A percentile compares a stretch with the other conserved stretches of the same genome.
phyloP scores from a whole-genome alignment of 92 coral and sea anemone genomes.

The Epizoanthus stellaris region DNA sequence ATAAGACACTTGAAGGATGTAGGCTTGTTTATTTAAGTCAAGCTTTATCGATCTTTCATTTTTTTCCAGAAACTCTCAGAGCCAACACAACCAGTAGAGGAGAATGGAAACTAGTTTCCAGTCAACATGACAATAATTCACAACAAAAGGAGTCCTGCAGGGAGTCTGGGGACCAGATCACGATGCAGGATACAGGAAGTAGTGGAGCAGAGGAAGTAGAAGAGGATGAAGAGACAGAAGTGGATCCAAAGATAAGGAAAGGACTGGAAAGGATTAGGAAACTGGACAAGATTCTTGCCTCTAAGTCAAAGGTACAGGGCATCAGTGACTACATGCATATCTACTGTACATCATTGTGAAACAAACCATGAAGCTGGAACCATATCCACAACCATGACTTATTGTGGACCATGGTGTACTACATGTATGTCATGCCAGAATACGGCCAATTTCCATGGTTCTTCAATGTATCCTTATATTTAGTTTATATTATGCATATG shows the following conservation, averaged over 20 bases:
- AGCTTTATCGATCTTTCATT: no score
- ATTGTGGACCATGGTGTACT: no score
- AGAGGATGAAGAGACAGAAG: conserved; percentile 48
- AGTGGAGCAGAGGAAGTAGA: conserved; percentile 25
- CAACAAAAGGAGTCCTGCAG: not conserved
- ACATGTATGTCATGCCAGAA: no score
- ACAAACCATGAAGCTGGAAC: no score
- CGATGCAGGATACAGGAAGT: conserved; percentile 31
- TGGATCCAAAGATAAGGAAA: conserved; percentile 87
- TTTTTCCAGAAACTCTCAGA: conserved; percentile 17
- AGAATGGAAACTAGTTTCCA: conserved; percentile 7
- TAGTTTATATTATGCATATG: no score
- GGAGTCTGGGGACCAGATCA: conserved; percentile 12
- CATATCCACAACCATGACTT: no score
- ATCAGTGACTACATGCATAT: not conserved
- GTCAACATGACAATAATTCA: not conserved
- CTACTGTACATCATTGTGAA: no score
- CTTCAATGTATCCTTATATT: no score
- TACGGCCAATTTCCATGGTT: no score
- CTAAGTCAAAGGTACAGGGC: conserved; percentile 75
- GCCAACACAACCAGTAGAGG: not conserved
- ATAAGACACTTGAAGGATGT: no score
- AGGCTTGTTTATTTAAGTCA: no score
- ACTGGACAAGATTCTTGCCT: conserved; percentile 84
- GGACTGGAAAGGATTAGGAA: conserved; percentile 90